A percentile compares a stretch with the other conserved stretches of the same genome.
These are phyloP conservation scores for Biston betularia DNA, from an alignment of 2,888 invertebrate species.

Conservation along the genomic window DNA sequence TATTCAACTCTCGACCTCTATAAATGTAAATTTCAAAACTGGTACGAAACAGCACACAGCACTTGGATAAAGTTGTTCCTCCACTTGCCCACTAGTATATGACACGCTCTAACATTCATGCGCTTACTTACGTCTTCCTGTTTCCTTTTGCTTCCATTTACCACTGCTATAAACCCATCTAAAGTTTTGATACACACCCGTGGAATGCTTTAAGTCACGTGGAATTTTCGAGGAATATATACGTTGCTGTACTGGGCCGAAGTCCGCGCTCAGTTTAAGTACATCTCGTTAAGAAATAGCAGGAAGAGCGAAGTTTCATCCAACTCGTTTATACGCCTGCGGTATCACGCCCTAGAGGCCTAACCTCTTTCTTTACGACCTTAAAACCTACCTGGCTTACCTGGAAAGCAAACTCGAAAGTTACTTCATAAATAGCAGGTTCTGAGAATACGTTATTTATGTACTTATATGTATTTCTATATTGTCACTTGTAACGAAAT, in stretches of 20 bases:
- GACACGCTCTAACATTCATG: conserved; percentile 36
- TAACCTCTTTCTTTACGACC: conserved; percentile 63
- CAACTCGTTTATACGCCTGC: conserved; percentile 67
- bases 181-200: conserved; percentile 45
- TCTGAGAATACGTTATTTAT: neutral
- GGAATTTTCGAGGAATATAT: conserved; percentile 41
- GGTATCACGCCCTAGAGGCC: conserved; percentile 72
- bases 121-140: conserved; percentile 41
- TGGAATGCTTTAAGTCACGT: conserved; percentile 44
- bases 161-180: conserved; percentile 44
- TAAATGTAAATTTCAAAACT: conserved; percentile 21
- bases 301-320: conserved; percentile 66
- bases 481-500: no score
- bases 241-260: conserved; percentile 50
- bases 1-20: conserved; percentile 1
- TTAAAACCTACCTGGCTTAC: conserved; percentile 49
- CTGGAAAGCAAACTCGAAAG: conserved; percentile 37
- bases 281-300: conserved; percentile 65
- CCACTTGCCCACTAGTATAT: conserved; percentile 7
- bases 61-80: conserved; percentile 25
- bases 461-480: neutral
- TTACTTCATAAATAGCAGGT: conserved; percentile 22
- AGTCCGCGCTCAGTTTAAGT: conserved; percentile 49
- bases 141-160: conserved; percentile 41
- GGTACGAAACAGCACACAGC: conserved; percentile 14